Conservation (phyloP, 2,888 invertebrate genomes). For the Mythimna pallens region DNA sequence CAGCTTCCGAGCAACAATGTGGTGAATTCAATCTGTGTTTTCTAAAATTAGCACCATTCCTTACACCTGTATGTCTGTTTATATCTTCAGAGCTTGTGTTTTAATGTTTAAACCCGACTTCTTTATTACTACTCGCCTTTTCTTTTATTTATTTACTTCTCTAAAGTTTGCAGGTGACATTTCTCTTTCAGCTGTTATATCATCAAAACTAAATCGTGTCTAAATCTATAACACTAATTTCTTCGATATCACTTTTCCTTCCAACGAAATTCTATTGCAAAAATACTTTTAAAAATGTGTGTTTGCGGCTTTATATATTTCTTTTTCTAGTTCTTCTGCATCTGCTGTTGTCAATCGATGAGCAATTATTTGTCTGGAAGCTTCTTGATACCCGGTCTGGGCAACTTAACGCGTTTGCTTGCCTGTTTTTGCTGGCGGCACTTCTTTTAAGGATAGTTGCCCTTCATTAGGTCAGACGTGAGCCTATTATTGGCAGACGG, state of each 20-base stretch:
- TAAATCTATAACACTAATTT: not conserved
- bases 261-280: not conserved
- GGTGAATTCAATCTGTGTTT: conserved; percentile 26
- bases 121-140: not conserved
- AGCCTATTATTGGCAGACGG: conserved; percentile 63
- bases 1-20: conserved; percentile 10
- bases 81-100: not conserved
- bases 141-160: not conserved
- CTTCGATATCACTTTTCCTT: not conserved
- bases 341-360: conserved; percentile 70
- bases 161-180: too few relatives aligned
- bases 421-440: conserved; percentile 79
- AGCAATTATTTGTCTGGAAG: conserved; percentile 75
- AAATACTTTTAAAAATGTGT: not conserved
- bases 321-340: conserved; percentile 45
- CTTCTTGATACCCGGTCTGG: conserved; percentile 65
- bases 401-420: conserved; percentile 71
- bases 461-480: conserved; percentile 75
- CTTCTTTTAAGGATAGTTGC: conserved; percentile 74
- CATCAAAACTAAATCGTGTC: not conserved
- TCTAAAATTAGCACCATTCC: conserved; percentile 33
- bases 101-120: not conserved
- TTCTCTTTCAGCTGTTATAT: too few relatives aligned
- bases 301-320: not conserved
- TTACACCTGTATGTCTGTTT: not conserved